phyloP scores from a whole-genome alignment of 1,140 invertebrate species.

The Solenopsis fugax region DNA sequence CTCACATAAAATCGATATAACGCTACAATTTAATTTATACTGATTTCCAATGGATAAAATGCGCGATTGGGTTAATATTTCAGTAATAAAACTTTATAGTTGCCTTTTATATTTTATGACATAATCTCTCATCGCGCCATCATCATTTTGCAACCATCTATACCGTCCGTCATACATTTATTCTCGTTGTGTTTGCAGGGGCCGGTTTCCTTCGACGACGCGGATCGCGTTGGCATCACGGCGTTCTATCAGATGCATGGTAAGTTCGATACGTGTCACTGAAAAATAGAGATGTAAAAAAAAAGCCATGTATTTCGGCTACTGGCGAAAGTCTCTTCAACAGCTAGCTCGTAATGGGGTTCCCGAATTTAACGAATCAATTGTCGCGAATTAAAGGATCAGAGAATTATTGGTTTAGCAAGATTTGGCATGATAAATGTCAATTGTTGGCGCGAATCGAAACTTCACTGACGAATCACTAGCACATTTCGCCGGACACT shows the following conservation, averaged over 20 bases:
- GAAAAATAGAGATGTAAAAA: not conserved
- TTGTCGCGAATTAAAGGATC: not conserved
- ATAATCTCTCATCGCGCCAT: not conserved
- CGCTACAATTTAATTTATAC: slow-evolving; percentile 11
- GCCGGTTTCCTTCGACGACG: slow-evolving; percentile 94
- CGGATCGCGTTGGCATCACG: slow-evolving; percentile 94
- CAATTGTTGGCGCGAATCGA: slow-evolving; percentile 32
- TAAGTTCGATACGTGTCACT: slow-evolving; percentile 82
- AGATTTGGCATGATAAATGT: slow-evolving; percentile 1
- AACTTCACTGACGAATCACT: slow-evolving; percentile 4
- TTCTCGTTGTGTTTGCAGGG: slow-evolving; percentile 88
- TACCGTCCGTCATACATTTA: not conserved
- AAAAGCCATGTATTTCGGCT: not conserved
- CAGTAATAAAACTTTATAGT: slow-evolving; percentile 23
- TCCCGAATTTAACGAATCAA: slow-evolving; percentile 1
- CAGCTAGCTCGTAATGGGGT: not conserved
- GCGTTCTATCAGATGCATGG: slow-evolving; percentile 95
- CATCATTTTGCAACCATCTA: not conserved
- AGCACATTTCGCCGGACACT: slow-evolving; percentile 7
- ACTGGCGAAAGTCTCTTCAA: not conserved
- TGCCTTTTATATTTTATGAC: slow-evolving; percentile 26
- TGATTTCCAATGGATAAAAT: not conserved
- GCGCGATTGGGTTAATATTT: not conserved
- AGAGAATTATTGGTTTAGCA: not conserved
- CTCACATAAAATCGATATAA: not conserved